Base-by-base conservation (phyloP, 2,113 vertebrate genomes). In the Brachyistius frenatus region DNA sequence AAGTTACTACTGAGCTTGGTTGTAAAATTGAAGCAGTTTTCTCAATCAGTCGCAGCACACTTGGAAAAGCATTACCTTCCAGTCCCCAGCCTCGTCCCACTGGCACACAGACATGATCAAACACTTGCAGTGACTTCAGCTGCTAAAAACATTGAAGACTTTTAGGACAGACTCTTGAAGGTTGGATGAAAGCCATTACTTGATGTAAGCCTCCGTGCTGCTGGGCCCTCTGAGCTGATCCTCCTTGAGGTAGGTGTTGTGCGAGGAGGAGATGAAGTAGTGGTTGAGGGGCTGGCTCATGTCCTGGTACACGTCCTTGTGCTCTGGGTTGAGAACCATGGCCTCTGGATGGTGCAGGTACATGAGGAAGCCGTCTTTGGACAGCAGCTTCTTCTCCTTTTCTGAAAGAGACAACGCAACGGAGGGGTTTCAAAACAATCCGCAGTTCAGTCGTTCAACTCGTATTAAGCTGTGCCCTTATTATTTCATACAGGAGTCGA, bases 201-300 rank as follows among this genome's bases (percentile, higher is more conserved):
- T 96, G 91, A 99, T 92, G 16, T 99, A 99, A 74, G 96, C 98
- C 78, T 99, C 97, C 0, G 96, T 97, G 90, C 97, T 99, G 95
- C 98, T 99, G 39, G 97, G 96, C 9, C 98, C 98, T 10, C 88
- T 96, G 57, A 99, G 91, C 94, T 99, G 98, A 88, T 99, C 98
- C 80, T 99, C 96, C 93, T 96, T 93, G 36, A 99, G 95, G 90
- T 99, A 99, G 53, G 98, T 99, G 82, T 99, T 99, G 92, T 99
- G 98, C 0, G 98, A 99, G 52, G 98, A 98, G 5, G 98, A 99
- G 89, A 99, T 96, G 71, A 97, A 95, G 91, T 99, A 99, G 92
- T 98, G 95, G 82, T 94, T 97, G 83, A 99, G 96, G 0, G 98
- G 98, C 41, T 95, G 96, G 35, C 76, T 95, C 98, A 99, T 99